Evolutionary conservation across 2,113 vertebrate genomes (phyloP).

Genomic region (Zapornia atra): DNA sequence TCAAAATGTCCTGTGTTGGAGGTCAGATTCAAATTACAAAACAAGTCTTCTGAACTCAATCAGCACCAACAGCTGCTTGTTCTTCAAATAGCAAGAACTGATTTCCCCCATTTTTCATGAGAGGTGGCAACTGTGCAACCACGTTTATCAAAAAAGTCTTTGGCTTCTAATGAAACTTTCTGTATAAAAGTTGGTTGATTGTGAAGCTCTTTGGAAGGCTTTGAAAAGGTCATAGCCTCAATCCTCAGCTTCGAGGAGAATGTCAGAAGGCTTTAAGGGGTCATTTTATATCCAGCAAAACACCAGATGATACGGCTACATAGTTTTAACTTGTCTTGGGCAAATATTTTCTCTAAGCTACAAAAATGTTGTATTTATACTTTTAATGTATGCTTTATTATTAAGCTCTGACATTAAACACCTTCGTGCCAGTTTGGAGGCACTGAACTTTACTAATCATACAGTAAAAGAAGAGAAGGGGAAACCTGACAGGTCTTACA

Average conservation of each 20-base stretch:
- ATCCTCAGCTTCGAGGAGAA: slow-evolving; percentile 53
- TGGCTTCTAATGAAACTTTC: slow-evolving; percentile 42
- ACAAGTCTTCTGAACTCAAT: not conserved
- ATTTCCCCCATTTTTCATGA: not conserved
- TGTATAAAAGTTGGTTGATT: not conserved
- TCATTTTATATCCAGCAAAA: slow-evolving; percentile 59
- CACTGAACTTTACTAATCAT: slow-evolving; percentile 60
- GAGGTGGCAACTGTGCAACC: not conserved
- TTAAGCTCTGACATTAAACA: slow-evolving; percentile 71
- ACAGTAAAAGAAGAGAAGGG: not conserved
- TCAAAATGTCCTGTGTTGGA: not conserved
- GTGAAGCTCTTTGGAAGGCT: slow-evolving; percentile 46
- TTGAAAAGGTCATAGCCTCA: slow-evolving; percentile 68
- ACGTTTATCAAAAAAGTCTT: not conserved
- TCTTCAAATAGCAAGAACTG: not conserved
- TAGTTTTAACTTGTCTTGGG: slow-evolving; percentile 39
- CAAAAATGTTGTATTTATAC: slow-evolving; percentile 63
- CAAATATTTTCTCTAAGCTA: slow-evolving; percentile 59
- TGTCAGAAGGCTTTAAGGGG: slow-evolving; percentile 64
- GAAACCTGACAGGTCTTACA: not conserved
- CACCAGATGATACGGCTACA: not conserved
- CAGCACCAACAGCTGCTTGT: not conserved
- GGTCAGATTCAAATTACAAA: not conserved
- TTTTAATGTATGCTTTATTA: slow-evolving; percentile 63
- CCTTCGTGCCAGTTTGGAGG: slow-evolving; percentile 30